A percentile compares a stretch with the other conserved stretches of the same genome.
These are phyloP conservation scores for Lanius collurio DNA, from an alignment of 2,113 vertebrate species.

Conservation along the genomic window DNA sequence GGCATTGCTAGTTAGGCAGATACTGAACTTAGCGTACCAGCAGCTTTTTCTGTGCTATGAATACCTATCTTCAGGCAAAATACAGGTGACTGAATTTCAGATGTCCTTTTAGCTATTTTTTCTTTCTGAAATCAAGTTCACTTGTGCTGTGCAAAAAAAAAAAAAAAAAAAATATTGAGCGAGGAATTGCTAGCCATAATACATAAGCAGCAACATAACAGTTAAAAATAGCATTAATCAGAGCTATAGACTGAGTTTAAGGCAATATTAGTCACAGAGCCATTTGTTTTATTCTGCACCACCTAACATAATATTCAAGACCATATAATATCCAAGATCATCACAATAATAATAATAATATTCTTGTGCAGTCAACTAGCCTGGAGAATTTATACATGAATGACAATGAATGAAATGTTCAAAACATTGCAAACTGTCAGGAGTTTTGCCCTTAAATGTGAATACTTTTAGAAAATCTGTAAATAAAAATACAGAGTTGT, in stretches of 20 bases:
- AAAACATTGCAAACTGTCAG: slow-evolving; percentile 41
- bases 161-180: not conserved
- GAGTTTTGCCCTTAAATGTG: slow-evolving; percentile 34
- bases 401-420: slow-evolving; percentile 55
- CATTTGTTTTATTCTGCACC: slow-evolving; percentile 27
- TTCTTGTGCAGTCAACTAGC: slow-evolving; percentile 32
- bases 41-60: not conserved
- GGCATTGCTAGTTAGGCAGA: not conserved
- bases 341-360: not conserved
- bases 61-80: slow-evolving; percentile 31
- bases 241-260: slow-evolving; percentile 59
- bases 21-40: not conserved
- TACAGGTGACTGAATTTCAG: slow-evolving; percentile 13
- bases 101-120: slow-evolving; percentile 55
- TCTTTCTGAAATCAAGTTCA: slow-evolving; percentile 64
- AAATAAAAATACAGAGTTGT: not conserved
- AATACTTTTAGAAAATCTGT: slow-evolving; percentile 21
- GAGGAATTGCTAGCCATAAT: slow-evolving; percentile 51
- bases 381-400: slow-evolving; percentile 19
- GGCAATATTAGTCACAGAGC: slow-evolving; percentile 14
- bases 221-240: slow-evolving; percentile 67
- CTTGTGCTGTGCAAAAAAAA: slow-evolving; percentile 56
- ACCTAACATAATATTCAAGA: not conserved
- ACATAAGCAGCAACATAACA: slow-evolving; percentile 50
- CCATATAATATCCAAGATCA: not conserved